Evolutionary conservation across 2,113 vertebrate species (phyloP), one percentile per base, ranked within the genome.

Genomic region (pig (Sus scrofa)): DNA sequence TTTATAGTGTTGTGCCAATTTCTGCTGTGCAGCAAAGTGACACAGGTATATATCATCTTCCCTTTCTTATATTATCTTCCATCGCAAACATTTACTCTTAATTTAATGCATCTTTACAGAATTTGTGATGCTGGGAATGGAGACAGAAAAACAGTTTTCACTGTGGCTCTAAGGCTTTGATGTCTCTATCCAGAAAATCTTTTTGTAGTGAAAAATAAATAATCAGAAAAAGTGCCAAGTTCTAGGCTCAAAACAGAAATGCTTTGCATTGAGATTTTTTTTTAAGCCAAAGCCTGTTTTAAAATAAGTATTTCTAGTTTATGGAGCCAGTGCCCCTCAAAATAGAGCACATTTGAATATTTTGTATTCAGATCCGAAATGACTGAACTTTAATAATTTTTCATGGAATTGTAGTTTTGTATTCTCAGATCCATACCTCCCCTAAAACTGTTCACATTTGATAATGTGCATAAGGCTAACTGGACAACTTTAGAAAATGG

Each of bases 251-350:
- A 70, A 77, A 94, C 27, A 68, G 39, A 94, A 92, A 94, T 67
- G 63, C 32, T 78, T 96, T 86, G 18, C 65, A 56, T 19, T 82
- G 88, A 78, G 34, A 20, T 92, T 86, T 92, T 86, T 56, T 92
- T 86, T 92, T 86, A 44, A 67, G 78, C 18, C 56, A 86, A 89
- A 83, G 19, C 63, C 74, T 56, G 19, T 78, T 95, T 89, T 58
- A 62, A 79, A 91, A 58, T n/a, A 86, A 86, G 2, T 94, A 73
- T 86, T 96, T 90, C 60, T 65, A 83, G 86, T 91, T 56, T 85
- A 30, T 81, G 32, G 50, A 70, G 16, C 56, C 34, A 68, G 32
- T 56, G 26, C 39, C 16, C 1, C 52, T 75, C 14, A 74, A 83
- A 81, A 39, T 54, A 85, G 37, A 86, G 39, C 15, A 37, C 32